A percentile compares a stretch with the other conserved stretches of the same genome.
These are phyloP conservation scores for Tinea pellionella DNA, from an alignment of 2,888 invertebrate genomes.

Conservation along the genomic window DNA sequence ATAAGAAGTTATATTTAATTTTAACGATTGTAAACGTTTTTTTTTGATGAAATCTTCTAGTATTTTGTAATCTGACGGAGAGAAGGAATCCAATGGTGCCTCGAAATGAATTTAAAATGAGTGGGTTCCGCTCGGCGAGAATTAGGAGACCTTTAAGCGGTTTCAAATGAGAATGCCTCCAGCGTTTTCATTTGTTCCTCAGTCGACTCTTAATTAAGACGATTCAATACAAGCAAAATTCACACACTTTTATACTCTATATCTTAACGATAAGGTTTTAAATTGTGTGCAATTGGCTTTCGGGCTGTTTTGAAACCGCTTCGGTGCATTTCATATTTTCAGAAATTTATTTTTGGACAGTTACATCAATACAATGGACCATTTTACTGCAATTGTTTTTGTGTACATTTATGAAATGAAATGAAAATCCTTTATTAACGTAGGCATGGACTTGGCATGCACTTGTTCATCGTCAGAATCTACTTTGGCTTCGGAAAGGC, in stretches of 20 bases:
- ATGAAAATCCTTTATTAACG: no score
- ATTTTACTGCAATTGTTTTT: not conserved
- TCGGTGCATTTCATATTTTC: not conserved
- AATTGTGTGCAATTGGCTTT: not conserved
- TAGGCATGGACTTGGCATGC: no score
- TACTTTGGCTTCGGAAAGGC: no score
- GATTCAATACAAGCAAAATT: not conserved
- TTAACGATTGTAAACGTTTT: no score
- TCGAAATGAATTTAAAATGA: conserved; percentile 3
- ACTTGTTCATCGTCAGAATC: no score
- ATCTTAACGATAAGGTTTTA: not conserved
- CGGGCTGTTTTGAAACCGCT: not conserved
- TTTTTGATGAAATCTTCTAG: not conserved
- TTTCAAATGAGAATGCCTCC: not conserved
- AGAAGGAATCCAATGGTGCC: not conserved
- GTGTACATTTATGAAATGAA: not conserved
- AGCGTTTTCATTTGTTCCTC: not conserved
- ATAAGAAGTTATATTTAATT: no score
- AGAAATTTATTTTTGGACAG: not conserved
- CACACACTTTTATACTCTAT: not conserved
- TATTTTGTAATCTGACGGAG: not conserved
- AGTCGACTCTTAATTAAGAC: not conserved
- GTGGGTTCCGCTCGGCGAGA: not conserved
- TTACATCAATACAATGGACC: not conserved
- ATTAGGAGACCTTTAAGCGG: conserved; percentile 1